These are phyloP conservation scores for Brachionus koreanus DNA, from an alignment of 1,140 invertebrate species.

Conservation along the genomic window DNA sequence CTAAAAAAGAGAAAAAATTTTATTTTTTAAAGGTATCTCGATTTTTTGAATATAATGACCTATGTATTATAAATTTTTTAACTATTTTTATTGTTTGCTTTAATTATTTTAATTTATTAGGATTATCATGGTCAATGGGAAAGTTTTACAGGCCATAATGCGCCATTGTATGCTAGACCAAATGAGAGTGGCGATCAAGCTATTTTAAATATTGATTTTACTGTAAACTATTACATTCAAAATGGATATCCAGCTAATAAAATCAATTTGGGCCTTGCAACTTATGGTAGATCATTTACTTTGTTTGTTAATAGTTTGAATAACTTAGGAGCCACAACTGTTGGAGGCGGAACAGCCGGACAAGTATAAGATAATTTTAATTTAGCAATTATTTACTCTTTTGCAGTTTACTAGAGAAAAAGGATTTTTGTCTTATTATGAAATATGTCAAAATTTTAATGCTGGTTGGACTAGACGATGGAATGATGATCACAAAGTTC, in stretches of 20 bases:
- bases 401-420: slow-evolving; percentile 73
- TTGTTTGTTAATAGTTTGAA: slow-evolving; percentile 68
- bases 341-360: slow-evolving; percentile 71
- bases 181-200: background rate
- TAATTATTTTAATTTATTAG: background rate
- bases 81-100: background rate
- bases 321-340: slow-evolving; percentile 76
- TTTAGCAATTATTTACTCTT: slow-evolving; percentile 74
- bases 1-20: background rate
- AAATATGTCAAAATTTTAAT: slow-evolving; percentile 60
- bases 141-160: slow-evolving; percentile 13
- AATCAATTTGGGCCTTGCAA: slow-evolving; percentile 76
- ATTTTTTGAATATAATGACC: slow-evolving; percentile 87
- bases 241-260: slow-evolving; percentile 74
- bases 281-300: slow-evolving; percentile 81
- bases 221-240: slow-evolving; percentile 65
- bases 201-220: slow-evolving; percentile 49
- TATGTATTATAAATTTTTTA: slow-evolving; percentile 84
- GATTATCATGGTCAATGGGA: slow-evolving; percentile 45
- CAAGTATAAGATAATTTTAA: slow-evolving; percentile 80
- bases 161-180: slow-evolving; percentile 20
- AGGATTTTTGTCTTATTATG: slow-evolving; percentile 86
- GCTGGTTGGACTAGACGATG: background rate
- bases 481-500: slow-evolving; percentile 51
- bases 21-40: slow-evolving; percentile 60